Percentiles rank a stretch among this genome's conserved stretches.
Conservation (phyloP, 2,797 vertebrate species). For the Phoebastria nigripes region DNA sequence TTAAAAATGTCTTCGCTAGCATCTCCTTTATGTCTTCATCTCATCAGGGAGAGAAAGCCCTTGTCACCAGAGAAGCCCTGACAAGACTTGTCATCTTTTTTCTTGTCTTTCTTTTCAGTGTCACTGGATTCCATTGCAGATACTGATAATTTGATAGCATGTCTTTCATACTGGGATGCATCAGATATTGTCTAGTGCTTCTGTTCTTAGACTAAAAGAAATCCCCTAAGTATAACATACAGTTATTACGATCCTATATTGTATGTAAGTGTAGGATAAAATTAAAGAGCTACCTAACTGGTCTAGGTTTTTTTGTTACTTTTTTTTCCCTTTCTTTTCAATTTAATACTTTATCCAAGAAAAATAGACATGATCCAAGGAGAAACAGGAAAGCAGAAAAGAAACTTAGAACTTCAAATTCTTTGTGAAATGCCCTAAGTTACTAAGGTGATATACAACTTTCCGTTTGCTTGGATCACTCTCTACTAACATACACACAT, state of each 20-base stretch:
- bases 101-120: conserved; percentile 1
- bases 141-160: conserved; percentile 22
- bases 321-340: background rate
- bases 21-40: conserved; percentile 6
- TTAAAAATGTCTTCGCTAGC: background rate
- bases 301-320: background rate
- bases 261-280: background rate
- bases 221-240: background rate
- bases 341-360: background rate
- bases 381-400: background rate
- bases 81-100: conserved; percentile 30
- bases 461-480: background rate
- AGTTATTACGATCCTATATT: background rate
- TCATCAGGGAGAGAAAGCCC: background rate
- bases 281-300: background rate
- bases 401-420: background rate
- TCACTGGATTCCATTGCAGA: background rate
- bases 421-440: background rate
- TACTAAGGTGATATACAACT: background rate
- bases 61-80: conserved; percentile 24
- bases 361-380: background rate
- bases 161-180: background rate
- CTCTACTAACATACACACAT: background rate
- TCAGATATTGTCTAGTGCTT: background rate
- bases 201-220: background rate